Percentiles rank a stretch among this genome's conserved stretches.
phyloP scores from a whole-genome alignment of 2,113 vertebrate species.

The Nothoprocta pentlandii region DNA sequence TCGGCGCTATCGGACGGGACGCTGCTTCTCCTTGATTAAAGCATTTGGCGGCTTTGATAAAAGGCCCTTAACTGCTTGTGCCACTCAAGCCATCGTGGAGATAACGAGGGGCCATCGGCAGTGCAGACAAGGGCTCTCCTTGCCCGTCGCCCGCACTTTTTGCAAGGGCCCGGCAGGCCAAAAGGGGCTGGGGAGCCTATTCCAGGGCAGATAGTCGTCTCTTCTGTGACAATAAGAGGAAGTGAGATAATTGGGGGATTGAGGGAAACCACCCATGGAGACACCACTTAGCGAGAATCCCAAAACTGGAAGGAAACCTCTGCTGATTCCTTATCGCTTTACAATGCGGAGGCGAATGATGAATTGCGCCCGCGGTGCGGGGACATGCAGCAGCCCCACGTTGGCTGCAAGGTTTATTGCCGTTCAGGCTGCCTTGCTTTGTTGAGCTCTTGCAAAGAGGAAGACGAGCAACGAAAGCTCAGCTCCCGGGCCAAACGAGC shows the following conservation, averaged over 20 bases:
- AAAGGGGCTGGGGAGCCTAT: slow-evolving; percentile 13
- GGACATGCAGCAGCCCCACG: not conserved
- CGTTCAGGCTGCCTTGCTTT: not conserved
- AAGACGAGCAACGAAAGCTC: not conserved
- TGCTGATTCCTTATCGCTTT: slow-evolving; percentile 72
- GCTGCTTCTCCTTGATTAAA: slow-evolving; percentile 48
- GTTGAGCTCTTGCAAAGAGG: not conserved
- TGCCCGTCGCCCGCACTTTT: not conserved
- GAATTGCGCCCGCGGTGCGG: slow-evolving; percentile 59
- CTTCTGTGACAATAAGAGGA: slow-evolving; percentile 81
- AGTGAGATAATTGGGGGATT: slow-evolving; percentile 79
- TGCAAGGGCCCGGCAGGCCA: slow-evolving; percentile 5
- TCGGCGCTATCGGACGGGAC: slow-evolving; percentile 25
- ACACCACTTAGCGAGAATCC: slow-evolving; percentile 78
- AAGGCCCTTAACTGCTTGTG: slow-evolving; percentile 68
- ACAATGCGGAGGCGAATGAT: slow-evolving; percentile 60
- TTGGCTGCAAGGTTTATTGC: slow-evolving; percentile 4
- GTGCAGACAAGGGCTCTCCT: not conserved
- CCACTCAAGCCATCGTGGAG: slow-evolving; percentile 53
- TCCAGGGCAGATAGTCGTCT: slow-evolving; percentile 65
- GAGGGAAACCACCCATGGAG: slow-evolving; percentile 80
- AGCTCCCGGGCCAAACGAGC: not conserved
- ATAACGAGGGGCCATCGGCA: slow-evolving; percentile 72
- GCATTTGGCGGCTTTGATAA: slow-evolving; percentile 76
- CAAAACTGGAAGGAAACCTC: slow-evolving; percentile 82